Evolutionary conservation across 2,888 invertebrate species (phyloP), one percentile per base, ranked within the genome.

Genomic region (Pinctada fucata): DNA sequence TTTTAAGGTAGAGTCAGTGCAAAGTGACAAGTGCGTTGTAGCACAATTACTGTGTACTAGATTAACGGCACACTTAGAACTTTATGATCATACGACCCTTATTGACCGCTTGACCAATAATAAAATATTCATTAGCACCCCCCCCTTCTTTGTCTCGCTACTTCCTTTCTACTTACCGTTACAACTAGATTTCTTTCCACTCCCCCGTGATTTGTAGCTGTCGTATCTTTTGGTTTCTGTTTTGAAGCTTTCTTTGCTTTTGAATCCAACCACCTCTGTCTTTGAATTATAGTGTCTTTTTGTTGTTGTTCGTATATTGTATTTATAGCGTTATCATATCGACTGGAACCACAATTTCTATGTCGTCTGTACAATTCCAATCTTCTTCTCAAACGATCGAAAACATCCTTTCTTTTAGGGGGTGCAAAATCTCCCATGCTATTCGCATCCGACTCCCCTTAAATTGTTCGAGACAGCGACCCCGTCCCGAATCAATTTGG

Each of bases 281-380:
- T 96, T 83, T 98, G 94, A 84, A 96, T 95, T 87, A 95, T 94
- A 63, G 97, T 97, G 93, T 97, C 97, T 93, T 97, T 95, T 88
- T 96, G 95, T 92, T 97, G 97, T 92, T 97, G 97, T 91, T 97
- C 97, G 93, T 96, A 96, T 82, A 96, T 94, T 65, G 96, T 96
- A 91, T 95, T 96, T 93, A 97, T 96, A 84, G 96, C 96, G 92
- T 96, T 96, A 92, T 97, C 97, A 93, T 96, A 97, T 83, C 97
- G 95, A 82, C 97, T 97, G 91, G 96, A 95, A 92, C 96, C 96
- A 91, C 96, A 96, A 86, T 94, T 96, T 92, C 97, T 97, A 83
- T 97, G 95, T 73, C 96, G 94, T 75, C 97, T 95, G 93, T 98
- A 98, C 86, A 95, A 95, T 91, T 97, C 97, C 93, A 98, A 96